Evolutionary conservation across 2,113 vertebrate species (phyloP).

Genomic region (Mesoclemmys tuberculata): DNA sequence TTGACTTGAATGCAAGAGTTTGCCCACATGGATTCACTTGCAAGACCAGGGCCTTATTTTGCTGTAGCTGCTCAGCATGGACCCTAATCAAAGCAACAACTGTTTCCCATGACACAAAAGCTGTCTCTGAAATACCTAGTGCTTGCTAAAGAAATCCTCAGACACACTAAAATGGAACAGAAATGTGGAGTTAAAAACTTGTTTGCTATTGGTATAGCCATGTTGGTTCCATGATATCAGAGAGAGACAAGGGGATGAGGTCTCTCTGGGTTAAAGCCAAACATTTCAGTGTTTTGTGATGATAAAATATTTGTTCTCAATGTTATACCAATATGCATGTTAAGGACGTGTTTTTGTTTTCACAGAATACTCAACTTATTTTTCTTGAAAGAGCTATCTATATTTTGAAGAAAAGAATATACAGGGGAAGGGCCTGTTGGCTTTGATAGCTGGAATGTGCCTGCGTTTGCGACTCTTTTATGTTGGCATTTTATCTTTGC

Average conservation of each 20-base stretch:
- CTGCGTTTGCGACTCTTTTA: background rate
- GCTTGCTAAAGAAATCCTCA: background rate
- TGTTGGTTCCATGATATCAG: background rate
- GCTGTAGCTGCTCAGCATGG: background rate
- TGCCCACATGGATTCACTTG: background rate
- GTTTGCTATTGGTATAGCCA: background rate
- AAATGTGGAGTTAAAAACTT: background rate
- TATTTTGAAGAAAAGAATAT: background rate
- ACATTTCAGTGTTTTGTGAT: background rate
- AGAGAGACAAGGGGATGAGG: no score
- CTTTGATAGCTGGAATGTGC: background rate
- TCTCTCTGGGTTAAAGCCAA: background rate
- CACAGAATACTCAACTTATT: background rate
- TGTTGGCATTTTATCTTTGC: constrained; percentile 35
- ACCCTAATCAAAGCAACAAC: background rate
- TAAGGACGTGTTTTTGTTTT: background rate
- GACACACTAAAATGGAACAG: background rate
- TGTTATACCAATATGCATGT: background rate
- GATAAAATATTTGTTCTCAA: background rate
- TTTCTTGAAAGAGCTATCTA: rapidly evolving
- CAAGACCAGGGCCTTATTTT: background rate
- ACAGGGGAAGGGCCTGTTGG: background rate
- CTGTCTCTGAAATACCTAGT: background rate
- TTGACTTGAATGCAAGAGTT: background rate
- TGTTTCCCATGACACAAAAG: background rate